These are phyloP conservation scores for Cryptotis parvus DNA, from an alignment of 2,113 vertebrate species.

Conservation along the genomic window DNA sequence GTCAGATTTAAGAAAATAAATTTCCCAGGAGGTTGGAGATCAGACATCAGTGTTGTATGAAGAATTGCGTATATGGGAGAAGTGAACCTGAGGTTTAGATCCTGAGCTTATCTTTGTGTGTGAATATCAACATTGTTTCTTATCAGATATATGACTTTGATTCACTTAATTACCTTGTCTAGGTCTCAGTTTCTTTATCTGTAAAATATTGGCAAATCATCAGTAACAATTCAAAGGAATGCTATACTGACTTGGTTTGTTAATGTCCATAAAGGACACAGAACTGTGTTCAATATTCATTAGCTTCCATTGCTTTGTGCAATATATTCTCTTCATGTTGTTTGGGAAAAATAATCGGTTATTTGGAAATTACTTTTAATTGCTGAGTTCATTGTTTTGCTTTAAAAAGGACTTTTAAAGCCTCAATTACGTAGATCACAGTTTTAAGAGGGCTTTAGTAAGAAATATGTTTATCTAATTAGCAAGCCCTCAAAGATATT, in stretches of 20 bases:
- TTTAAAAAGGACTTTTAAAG: background rate
- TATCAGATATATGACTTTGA: background rate
- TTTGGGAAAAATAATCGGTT: conserved; percentile 2
- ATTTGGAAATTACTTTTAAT: background rate
- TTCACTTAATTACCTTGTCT: background rate
- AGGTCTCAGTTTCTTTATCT: conserved; percentile 30
- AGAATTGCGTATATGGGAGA: background rate
- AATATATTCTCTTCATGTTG: background rate
- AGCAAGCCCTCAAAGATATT: background rate
- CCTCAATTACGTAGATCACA: background rate
- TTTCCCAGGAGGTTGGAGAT: background rate
- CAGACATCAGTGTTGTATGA: background rate
- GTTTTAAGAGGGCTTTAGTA: background rate
- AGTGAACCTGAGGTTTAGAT: fast-evolving
- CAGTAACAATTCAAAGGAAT: background rate
- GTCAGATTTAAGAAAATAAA: background rate
- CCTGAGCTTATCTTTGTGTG: background rate
- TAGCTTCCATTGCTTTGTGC: background rate
- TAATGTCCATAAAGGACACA: background rate
- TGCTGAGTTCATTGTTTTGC: background rate
- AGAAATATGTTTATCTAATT: conserved; percentile 25
- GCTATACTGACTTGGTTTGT: background rate
- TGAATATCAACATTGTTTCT: background rate
- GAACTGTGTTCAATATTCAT: background rate
- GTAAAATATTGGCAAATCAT: conserved; percentile 34